phyloP scores from a whole-genome alignment of 2,113 vertebrate species.

The Zosterops japonicus region DNA sequence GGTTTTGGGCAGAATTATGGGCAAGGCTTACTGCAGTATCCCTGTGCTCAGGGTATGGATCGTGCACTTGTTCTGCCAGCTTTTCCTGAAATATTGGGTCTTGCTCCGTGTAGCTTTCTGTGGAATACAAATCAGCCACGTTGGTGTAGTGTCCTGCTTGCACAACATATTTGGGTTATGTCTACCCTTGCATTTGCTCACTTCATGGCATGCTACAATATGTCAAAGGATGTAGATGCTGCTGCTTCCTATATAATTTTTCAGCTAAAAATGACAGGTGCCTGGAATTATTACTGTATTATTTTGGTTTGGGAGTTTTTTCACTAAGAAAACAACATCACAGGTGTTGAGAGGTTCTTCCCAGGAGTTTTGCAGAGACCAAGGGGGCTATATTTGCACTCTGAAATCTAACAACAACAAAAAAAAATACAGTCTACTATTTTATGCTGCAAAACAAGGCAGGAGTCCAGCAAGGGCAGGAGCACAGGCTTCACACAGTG shows the following conservation, averaged over 20 bases:
- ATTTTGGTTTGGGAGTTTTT: not conserved
- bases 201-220: not conserved
- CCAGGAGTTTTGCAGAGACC: not conserved
- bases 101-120: not conserved
- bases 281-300: not conserved
- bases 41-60: not conserved
- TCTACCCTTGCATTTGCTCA: not conserved
- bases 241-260: not conserved
- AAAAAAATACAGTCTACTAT: not conserved
- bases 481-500: not conserved
- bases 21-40: not conserved
- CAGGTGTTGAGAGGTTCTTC: not conserved
- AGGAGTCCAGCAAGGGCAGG: not conserved
- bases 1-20: constrained; percentile 12
- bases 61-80: not conserved
- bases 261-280: not conserved
- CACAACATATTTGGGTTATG: not conserved
- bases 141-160: not conserved
- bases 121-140: not conserved
- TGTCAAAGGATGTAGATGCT: not conserved
- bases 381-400: not conserved
- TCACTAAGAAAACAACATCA: not conserved
- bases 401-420: not conserved
- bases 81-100: constrained; percentile 19
- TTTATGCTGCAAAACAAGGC: not conserved